phyloP scores from a whole-genome alignment of 1,140 invertebrate genomes.

The Diabrotica virgifera region DNA sequence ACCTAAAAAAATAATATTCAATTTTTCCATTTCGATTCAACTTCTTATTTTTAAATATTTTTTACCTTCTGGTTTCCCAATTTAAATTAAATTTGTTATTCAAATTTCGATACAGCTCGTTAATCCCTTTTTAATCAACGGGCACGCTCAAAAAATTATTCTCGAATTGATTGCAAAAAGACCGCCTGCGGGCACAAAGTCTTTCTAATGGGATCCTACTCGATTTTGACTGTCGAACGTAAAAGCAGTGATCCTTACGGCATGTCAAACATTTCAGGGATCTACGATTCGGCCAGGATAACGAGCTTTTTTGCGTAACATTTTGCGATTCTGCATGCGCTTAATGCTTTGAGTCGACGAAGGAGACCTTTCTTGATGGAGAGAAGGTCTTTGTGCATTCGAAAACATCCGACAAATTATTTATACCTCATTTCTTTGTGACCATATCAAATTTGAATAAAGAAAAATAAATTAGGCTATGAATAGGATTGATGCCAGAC shows the following conservation, averaged over 20 bases:
- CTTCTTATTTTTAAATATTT: not conserved
- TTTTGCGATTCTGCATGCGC: constrained; percentile 15
- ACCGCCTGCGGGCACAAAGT: constrained; percentile 3
- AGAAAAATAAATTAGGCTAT: constrained; percentile 4
- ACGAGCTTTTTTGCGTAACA: constrained; percentile 20
- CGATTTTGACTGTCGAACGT: constrained; percentile 3
- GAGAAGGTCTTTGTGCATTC: constrained; percentile 14
- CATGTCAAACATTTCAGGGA: constrained; percentile 15
- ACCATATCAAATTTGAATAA: constrained; percentile 14
- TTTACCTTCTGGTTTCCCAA: not conserved
- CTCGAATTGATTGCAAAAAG: not conserved
- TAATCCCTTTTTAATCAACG: not conserved
- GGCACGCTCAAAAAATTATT: not conserved
- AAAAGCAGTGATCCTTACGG: constrained; percentile 6
- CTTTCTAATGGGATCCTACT: constrained; percentile 10
- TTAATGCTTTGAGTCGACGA: constrained; percentile 16
- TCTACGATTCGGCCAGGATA: constrained; percentile 12
- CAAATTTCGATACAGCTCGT: not conserved
- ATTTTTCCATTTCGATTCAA: not conserved
- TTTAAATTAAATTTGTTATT: constrained; percentile 1
- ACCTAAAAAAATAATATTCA: not conserved
- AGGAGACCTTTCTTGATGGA: constrained; percentile 17
- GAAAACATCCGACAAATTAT: constrained; percentile 20
- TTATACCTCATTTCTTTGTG: constrained; percentile 19
- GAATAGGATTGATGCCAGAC: not conserved